Evolutionary conservation across 2,797 vertebrate species (phyloP).

Genomic region (Labeo calbasu): DNA sequence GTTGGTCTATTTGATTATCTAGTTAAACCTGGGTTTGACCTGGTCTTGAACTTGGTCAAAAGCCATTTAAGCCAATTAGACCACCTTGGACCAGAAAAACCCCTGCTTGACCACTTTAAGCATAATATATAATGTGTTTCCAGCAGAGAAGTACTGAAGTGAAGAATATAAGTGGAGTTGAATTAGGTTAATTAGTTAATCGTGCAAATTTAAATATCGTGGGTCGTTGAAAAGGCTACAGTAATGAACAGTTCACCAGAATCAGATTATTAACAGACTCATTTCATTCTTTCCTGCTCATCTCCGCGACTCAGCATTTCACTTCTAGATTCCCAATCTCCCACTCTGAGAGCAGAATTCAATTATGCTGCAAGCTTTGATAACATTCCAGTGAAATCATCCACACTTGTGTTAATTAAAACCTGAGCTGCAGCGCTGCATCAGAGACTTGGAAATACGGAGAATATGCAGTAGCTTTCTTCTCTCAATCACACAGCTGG

Average conservation of each 20-base stretch:
- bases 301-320: slow-evolving; percentile 50
- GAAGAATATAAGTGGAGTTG: neutral
- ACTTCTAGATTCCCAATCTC: slow-evolving; percentile 53
- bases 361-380: slow-evolving; percentile 69
- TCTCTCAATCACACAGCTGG: slow-evolving; percentile 34
- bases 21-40: neutral
- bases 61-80: neutral
- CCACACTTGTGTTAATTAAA: slow-evolving; percentile 66
- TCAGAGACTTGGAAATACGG: slow-evolving; percentile 50
- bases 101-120: neutral
- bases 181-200: slow-evolving; percentile 38
- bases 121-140: neutral
- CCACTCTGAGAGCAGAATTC: slow-evolving; percentile 65
- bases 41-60: neutral
- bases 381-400: slow-evolving; percentile 78
- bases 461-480: slow-evolving; percentile 53
- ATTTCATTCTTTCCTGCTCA: slow-evolving; percentile 51
- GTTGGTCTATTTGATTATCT: neutral
- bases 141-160: neutral
- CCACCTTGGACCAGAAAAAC: slow-evolving; percentile 4
- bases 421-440: slow-evolving; percentile 46
- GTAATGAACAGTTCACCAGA: slow-evolving; percentile 47
- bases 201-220: slow-evolving; percentile 24
- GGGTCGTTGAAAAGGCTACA: slow-evolving; percentile 36
- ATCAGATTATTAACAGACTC: slow-evolving; percentile 55